phyloP scores from a whole-genome alignment of 2,888 invertebrate genomes.

The Chymomyza procnemis region DNA sequence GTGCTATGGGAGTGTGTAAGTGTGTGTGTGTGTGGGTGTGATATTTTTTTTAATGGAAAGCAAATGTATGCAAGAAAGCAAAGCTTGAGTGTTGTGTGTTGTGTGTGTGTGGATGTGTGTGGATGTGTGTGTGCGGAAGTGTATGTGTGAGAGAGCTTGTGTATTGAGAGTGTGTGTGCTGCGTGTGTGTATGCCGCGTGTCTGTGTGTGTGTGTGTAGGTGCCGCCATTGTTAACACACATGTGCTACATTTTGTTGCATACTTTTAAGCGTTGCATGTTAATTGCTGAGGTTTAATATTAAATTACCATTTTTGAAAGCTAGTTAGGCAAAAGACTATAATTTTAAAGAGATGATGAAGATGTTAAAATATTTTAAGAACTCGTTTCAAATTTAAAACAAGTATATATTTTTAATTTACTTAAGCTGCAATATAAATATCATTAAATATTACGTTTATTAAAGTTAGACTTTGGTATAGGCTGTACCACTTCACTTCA shows the following conservation, averaged over 20 bases:
- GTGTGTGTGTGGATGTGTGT: no score
- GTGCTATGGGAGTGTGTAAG: not conserved
- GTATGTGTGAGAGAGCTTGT: no score
- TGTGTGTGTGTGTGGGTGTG: not conserved
- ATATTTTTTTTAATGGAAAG: not conserved
- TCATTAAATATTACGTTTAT: no score
- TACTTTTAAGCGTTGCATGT: not conserved
- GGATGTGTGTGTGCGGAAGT: not conserved
- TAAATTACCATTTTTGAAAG: no score
- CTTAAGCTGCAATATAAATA: no score
- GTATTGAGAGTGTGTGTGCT: not conserved
- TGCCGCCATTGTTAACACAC: not conserved
- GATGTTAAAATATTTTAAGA: no score
- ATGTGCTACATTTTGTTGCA: not conserved
- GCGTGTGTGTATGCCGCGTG: not conserved
- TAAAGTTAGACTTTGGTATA: no score
- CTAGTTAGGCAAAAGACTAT: no score
- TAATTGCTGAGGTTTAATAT: not conserved
- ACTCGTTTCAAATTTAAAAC: no score
- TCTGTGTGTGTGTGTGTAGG: not conserved
- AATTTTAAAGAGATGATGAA: no score
- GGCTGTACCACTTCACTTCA: no score
- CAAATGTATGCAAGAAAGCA: not conserved
- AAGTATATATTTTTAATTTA: no score
- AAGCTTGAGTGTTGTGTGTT: not conserved